Conservation (phyloP, 1,140 invertebrate genomes). For the Proctacanthus coquilletti region DNA sequence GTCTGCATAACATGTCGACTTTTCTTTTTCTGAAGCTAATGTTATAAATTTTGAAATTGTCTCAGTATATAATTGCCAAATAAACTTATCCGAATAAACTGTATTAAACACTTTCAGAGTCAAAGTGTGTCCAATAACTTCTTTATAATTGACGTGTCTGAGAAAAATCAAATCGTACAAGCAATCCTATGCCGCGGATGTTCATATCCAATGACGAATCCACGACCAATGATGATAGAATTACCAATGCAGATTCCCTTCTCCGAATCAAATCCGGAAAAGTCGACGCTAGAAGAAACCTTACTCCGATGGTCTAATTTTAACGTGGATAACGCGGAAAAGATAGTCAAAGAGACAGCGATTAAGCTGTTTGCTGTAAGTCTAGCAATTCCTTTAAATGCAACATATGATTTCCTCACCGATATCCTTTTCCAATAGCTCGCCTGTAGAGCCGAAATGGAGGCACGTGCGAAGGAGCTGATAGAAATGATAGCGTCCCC, state of each 20-base stretch:
- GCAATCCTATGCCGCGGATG: constrained; percentile 78
- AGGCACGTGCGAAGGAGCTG: constrained; percentile 72
- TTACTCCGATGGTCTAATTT: constrained; percentile 46
- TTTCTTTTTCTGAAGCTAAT: too few species aligned
- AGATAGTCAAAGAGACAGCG: constrained; percentile 54
- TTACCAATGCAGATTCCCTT: constrained; percentile 57
- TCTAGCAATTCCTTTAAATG: constrained; percentile 10
- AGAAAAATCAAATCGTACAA: constrained; percentile 56
- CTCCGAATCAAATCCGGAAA: constrained; percentile 68
- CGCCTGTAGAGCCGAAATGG: constrained; percentile 65
- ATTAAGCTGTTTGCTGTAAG: constrained; percentile 80
- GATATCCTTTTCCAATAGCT: constrained; percentile 38
- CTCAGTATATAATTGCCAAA: too few species aligned
- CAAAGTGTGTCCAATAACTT: constrained; percentile 63
- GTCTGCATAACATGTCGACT: too few species aligned
- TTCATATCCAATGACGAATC: constrained; percentile 70
- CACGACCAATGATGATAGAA: constrained; percentile 64
- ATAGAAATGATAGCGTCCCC: constrained; percentile 66
- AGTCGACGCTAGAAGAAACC: constrained; percentile 63
- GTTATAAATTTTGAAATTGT: constrained; percentile 33
- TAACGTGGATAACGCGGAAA: constrained; percentile 41
- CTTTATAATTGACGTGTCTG: constrained; percentile 64
- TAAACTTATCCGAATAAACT: neutral
- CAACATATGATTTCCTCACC: constrained; percentile 6
- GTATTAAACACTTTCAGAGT: constrained; percentile 26